Conservation (phyloP, 2,113 vertebrate species). For the Charina bottae region DNA sequence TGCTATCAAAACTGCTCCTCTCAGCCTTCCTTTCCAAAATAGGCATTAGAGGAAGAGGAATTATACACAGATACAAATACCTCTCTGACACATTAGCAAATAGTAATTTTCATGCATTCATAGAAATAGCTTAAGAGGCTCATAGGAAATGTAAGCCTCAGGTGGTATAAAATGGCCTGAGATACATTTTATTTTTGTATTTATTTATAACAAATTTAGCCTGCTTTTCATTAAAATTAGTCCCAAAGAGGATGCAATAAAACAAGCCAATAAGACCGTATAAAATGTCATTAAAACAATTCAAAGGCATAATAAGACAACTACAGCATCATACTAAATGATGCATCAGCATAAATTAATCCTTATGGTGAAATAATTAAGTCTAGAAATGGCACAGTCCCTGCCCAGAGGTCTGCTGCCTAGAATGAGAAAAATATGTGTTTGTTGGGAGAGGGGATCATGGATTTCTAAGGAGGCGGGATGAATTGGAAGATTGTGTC, state of each 20-base stretch:
- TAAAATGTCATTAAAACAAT: not conserved
- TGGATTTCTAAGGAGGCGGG: not conserved
- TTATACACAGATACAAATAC: not conserved
- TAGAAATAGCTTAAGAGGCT: not conserved
- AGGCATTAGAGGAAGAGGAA: not conserved
- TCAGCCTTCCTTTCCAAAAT: not conserved
- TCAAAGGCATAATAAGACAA: not conserved
- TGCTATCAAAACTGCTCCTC: not conserved
- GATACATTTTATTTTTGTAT: not conserved
- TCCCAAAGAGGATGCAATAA: not conserved
- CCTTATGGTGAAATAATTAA: slow-evolving; percentile 3
- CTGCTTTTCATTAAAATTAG: not conserved
- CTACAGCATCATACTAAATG: not conserved
- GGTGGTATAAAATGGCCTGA: not conserved
- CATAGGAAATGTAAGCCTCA: not conserved
- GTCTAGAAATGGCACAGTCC: not conserved
- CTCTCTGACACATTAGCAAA: not conserved
- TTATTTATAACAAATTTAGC: not conserved
- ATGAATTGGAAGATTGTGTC: not conserved
- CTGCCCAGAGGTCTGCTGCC: not conserved
- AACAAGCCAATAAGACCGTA: not conserved
- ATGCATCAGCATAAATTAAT: slow-evolving; percentile 3
- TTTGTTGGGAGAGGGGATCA: not conserved
- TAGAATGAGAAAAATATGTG: not conserved
- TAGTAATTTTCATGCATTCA: not conserved